Conservation (phyloP, 2,888 invertebrate species). For the Pantelozetes paolii region DNA sequence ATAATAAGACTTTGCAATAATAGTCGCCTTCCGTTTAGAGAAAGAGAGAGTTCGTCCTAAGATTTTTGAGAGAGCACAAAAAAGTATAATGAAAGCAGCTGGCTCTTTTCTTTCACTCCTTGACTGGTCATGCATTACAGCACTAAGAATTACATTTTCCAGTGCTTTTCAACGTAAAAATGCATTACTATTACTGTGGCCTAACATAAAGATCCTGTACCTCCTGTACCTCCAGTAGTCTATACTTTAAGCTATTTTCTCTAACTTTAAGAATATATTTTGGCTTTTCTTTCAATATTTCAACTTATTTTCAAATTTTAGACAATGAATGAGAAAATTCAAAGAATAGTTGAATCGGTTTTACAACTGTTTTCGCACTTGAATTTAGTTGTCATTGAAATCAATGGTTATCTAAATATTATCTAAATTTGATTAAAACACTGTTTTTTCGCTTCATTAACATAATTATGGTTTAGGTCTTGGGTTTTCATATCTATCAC, state of each 20-base stretch:
- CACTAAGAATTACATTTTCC: background rate
- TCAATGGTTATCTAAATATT: background rate
- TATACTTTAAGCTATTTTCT: background rate
- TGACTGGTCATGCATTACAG: slow-evolving; percentile 27
- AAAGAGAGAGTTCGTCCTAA: background rate
- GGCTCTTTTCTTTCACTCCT: slow-evolving; percentile 12
- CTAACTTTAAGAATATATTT: too few species aligned
- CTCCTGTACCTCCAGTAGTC: too few species aligned
- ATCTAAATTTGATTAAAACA: background rate
- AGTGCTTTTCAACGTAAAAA: background rate
- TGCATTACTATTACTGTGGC: background rate
- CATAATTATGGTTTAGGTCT: background rate
- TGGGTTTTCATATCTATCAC: too few species aligned
- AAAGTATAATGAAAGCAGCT: too few species aligned
- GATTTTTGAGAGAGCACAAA: too few species aligned
- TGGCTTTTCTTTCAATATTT: too few species aligned
- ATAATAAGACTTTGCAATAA: background rate
- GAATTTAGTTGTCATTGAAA: background rate
- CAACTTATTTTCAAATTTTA: too few species aligned
- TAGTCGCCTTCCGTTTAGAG: background rate
- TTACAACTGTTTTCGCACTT: too few species aligned
- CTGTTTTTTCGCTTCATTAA: slow-evolving; percentile 3
- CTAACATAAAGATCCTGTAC: background rate
- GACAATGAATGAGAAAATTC: too few species aligned
- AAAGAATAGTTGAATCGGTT: too few species aligned